These are phyloP conservation scores for Gila robusta DNA, from an alignment of 2,797 vertebrate species.

Conservation along the genomic window DNA sequence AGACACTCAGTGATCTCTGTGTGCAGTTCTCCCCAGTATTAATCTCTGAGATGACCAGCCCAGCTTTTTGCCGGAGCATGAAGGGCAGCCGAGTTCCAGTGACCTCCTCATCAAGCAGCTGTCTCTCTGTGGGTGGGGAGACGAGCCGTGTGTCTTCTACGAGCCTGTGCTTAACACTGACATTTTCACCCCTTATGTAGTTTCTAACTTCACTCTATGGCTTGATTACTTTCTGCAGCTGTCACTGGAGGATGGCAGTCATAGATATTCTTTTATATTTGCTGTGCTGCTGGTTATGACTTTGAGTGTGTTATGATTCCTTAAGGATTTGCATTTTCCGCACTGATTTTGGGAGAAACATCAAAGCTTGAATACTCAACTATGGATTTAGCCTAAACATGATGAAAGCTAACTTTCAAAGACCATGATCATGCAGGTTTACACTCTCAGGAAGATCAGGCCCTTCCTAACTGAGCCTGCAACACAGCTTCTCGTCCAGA, in stretches of 20 bases:
- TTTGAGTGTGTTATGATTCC: neutral
- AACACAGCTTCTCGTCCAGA: neutral
- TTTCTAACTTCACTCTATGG: slow-evolving; percentile 11
- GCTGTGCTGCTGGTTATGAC: neutral
- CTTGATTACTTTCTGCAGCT: slow-evolving; percentile 35
- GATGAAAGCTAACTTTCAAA: neutral
- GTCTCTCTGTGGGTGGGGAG: slow-evolving; percentile 51
- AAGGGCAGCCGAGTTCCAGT: slow-evolving; percentile 10
- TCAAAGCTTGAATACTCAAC: neutral
- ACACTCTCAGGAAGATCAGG: neutral
- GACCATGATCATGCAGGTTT: neutral
- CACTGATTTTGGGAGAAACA: neutral
- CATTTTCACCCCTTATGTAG: slow-evolving; percentile 33
- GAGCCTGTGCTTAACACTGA: slow-evolving; percentile 23
- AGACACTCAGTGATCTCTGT: slow-evolving; percentile 34
- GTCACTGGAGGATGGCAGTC: neutral
- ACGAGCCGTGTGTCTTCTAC: slow-evolving; percentile 29
- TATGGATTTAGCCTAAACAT: neutral
- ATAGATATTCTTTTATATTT: slow-evolving; percentile 1
- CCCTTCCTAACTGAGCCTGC: neutral
- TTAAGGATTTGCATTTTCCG: neutral
- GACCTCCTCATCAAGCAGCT: slow-evolving; percentile 49
- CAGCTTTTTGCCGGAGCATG: slow-evolving; percentile 20
- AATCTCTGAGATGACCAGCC: slow-evolving; percentile 34
- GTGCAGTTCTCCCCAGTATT: slow-evolving; percentile 13